phyloP scores from a whole-genome alignment of 1,140 invertebrate species.

The Kradibia gibbosae region DNA sequence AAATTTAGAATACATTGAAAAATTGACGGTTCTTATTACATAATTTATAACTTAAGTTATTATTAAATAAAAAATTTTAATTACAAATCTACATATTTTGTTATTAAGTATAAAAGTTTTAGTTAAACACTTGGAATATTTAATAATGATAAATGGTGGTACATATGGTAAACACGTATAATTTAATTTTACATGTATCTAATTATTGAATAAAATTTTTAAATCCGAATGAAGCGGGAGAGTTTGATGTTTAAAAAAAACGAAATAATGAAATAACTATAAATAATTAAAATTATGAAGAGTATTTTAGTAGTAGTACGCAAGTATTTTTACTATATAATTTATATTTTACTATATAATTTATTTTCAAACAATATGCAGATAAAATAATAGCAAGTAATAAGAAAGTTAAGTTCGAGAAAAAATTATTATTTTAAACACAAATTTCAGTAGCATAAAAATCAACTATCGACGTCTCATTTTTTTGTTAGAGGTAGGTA shows the following conservation, averaged over 20 bases:
- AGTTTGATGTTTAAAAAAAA: background rate
- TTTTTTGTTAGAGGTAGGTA: background rate
- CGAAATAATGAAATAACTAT: too few species aligned
- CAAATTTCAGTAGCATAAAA: background rate
- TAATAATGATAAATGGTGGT: background rate
- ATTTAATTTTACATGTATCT: background rate
- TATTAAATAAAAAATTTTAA: background rate
- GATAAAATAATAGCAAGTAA: too few species aligned
- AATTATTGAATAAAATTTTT: background rate
- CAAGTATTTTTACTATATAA: too few species aligned
- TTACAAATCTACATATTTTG: background rate
- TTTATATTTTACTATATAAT: too few species aligned
- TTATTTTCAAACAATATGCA: too few species aligned
- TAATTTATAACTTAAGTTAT: background rate
- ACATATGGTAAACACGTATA: background rate
- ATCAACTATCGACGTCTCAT: background rate
- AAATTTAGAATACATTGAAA: background rate
- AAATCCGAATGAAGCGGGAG: background rate
- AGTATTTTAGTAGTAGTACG: too few species aligned
- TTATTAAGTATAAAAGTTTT: background rate
- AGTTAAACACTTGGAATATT: background rate
- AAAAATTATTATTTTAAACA: background rate
- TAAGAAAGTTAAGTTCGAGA: too few species aligned
- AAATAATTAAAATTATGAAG: too few species aligned
- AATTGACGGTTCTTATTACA: background rate